Evolutionary conservation across 2,888 invertebrate species (phyloP).

Genomic region (Nomada goodeniana): DNA sequence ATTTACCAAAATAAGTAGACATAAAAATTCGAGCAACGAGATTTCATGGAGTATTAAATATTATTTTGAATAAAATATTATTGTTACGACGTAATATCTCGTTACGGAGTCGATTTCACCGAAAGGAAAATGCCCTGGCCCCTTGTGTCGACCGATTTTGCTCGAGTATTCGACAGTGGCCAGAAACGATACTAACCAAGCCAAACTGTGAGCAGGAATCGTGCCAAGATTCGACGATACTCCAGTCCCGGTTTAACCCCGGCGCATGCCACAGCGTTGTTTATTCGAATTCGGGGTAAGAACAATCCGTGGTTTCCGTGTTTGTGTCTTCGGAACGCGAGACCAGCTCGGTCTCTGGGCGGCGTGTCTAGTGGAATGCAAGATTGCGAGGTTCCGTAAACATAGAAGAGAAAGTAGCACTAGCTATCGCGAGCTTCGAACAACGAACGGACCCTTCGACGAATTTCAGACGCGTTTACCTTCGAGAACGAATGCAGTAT

Average conservation of each 20-base stretch:
- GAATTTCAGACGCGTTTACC: conserved; percentile 22
- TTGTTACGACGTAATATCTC: neutral
- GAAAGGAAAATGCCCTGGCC: neutral
- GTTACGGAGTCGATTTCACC: neutral
- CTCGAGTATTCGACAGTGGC: conserved; percentile 36
- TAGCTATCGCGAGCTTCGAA: neutral
- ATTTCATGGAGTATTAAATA: too few species aligned
- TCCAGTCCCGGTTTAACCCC: conserved; percentile 54
- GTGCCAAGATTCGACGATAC: conserved; percentile 79
- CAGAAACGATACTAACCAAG: conserved; percentile 47
- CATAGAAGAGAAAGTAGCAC: conserved; percentile 21
- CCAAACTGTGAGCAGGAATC: conserved; percentile 68
- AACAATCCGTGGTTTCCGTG: conserved; percentile 65
- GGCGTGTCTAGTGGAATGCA: conserved; percentile 46
- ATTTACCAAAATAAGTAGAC: too few species aligned
- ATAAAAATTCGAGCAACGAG: too few species aligned
- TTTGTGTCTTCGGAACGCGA: conserved; percentile 70
- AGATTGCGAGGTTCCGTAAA: conserved; percentile 33
- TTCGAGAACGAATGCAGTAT: conserved; percentile 1
- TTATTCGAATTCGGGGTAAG: conserved; percentile 72
- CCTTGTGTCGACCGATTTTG: conserved; percentile 32
- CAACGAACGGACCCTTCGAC: conserved; percentile 3
- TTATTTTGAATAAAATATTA: too few species aligned
- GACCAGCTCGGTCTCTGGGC: conserved; percentile 48
- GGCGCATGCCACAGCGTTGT: conserved; percentile 66